Percentiles rank a stretch among this genome's conserved stretches.
These are phyloP conservation scores for Pterocles gutturalis DNA, from an alignment of 2,113 vertebrate genomes.

Conservation along the genomic window DNA sequence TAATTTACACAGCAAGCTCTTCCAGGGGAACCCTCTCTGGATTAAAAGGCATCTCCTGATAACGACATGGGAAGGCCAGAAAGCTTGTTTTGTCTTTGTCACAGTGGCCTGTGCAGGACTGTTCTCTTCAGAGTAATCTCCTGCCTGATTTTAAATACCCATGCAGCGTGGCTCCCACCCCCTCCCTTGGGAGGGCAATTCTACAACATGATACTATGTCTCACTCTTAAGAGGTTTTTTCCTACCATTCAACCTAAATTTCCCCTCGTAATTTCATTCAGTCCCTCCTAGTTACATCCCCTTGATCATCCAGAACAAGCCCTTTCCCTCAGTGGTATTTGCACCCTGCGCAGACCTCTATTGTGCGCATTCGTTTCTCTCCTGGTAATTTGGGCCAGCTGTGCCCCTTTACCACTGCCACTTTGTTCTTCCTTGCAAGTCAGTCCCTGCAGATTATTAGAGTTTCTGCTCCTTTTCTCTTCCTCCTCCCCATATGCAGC, in stretches of 20 bases:
- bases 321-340: background rate
- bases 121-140: background rate
- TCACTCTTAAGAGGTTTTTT: background rate
- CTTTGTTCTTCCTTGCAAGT: slow-evolving; percentile 2
- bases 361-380: background rate
- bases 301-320: background rate
- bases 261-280: background rate
- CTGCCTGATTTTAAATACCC: background rate
- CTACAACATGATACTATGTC: background rate
- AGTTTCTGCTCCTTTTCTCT: slow-evolving; percentile 34
- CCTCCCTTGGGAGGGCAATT: background rate
- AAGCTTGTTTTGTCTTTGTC: background rate
- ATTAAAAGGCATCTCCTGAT: background rate
- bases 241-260: background rate
- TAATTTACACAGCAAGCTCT: background rate
- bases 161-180: background rate
- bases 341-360: background rate
- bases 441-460: background rate
- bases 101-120: accelerated
- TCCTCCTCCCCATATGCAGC: background rate
- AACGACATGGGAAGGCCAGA: accelerated
- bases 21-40: background rate
- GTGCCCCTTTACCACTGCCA: background rate
- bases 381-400: background rate
- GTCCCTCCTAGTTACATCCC: background rate